Conservation (phyloP, 1,140 invertebrate species). For the Araneus ventricosus region DNA sequence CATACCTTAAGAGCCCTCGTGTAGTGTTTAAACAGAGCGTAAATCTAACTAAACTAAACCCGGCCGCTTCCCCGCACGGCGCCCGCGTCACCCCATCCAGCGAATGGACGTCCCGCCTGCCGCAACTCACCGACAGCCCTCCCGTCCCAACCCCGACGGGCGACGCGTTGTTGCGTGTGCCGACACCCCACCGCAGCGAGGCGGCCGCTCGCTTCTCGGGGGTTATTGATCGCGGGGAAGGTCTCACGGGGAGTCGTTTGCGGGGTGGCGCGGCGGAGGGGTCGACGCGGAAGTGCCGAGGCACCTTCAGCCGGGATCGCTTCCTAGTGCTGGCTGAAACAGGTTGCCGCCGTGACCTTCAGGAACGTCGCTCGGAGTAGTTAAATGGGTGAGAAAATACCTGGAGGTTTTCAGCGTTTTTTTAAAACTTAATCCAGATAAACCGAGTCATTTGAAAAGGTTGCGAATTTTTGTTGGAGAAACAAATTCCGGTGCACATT, state of each 20-base stretch:
- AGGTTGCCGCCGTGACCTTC: not conserved
- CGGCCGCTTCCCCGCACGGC: not conserved
- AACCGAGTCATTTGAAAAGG: too few relatives aligned
- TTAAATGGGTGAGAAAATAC: not conserved
- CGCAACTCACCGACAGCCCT: not conserved
- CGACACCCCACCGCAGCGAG: not conserved
- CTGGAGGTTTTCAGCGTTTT: too few relatives aligned
- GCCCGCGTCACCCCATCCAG: not conserved
- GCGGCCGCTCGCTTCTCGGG: not conserved
- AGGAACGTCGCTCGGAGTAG: not conserved
- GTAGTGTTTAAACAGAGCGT: not conserved
- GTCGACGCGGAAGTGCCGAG: not conserved
- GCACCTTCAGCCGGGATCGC: too few relatives aligned
- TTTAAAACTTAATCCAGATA: too few relatives aligned
- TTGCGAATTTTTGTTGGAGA: too few relatives aligned
- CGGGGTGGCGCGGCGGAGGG: not conserved
- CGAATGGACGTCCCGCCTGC: not conserved
- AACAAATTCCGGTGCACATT: too few relatives aligned
- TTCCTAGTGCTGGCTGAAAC: not conserved
- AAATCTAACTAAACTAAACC: not conserved
- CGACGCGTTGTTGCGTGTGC: not conserved
- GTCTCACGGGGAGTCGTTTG: not conserved
- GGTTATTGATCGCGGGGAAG: slow-evolving; percentile 18
- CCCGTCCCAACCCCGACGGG: not conserved
- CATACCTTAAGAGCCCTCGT: not conserved